phyloP scores from a whole-genome alignment of 2,113 vertebrate genomes.

The Atherinomorus stipes region DNA sequence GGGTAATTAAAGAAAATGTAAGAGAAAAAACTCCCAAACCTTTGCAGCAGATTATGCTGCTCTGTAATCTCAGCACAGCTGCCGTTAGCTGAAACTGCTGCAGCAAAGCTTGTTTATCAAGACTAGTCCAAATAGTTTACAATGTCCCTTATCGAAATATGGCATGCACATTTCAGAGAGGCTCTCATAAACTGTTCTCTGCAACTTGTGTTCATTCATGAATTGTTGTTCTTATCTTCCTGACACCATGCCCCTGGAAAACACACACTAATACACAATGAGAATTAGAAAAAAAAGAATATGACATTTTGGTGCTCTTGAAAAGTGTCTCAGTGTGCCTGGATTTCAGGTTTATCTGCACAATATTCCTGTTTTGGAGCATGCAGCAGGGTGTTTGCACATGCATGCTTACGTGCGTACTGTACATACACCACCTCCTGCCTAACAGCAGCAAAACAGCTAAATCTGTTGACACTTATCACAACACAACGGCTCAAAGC shows the following conservation, averaged over 20 bases:
- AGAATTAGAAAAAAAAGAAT: conserved; percentile 51
- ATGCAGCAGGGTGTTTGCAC: neutral
- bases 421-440: conserved; percentile 22
- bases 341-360: neutral
- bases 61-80: conserved; percentile 17
- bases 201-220: conserved; percentile 43
- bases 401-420: conserved; percentile 22
- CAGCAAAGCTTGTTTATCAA: conserved; percentile 50
- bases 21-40: neutral
- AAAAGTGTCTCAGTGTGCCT: conserved; percentile 16
- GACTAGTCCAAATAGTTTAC: conserved; percentile 69
- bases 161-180: conserved; percentile 57
- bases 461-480: conserved; percentile 68
- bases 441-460: conserved; percentile 11
- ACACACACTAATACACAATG: conserved; percentile 71
- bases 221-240: conserved; percentile 76
- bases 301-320: conserved; percentile 57
- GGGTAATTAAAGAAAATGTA: neutral
- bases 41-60: neutral
- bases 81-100: conserved; percentile 9
- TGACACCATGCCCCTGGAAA: conserved; percentile 68
- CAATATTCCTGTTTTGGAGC: conserved; percentile 10
- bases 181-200: conserved; percentile 61
- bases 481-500: conserved; percentile 42
- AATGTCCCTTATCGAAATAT: conserved; percentile 69